Evolutionary conservation across 2,888 invertebrate species (phyloP).

Genomic region (Ashinkailepas kermadecensis): DNA sequence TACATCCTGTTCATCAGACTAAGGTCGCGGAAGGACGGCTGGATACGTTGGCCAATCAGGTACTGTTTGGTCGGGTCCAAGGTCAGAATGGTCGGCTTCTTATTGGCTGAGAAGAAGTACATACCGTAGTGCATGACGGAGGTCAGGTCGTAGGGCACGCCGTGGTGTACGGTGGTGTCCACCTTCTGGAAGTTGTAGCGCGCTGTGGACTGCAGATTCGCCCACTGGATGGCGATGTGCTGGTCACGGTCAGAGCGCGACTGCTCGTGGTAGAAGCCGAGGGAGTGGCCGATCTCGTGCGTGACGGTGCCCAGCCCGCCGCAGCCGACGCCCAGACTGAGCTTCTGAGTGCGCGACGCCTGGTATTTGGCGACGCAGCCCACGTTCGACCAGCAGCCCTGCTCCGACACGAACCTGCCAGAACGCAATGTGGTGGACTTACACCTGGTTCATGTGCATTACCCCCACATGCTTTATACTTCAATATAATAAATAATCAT

Average conservation of each 20-base stretch:
- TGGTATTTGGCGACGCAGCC: neutral
- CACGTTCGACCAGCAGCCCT: constrained; percentile 10
- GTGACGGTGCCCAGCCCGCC: constrained; percentile 3
- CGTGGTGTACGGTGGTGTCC: neutral
- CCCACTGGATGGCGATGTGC: constrained; percentile 4
- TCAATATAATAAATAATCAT: no score
- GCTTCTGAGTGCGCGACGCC: neutral
- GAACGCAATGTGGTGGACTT: no score
- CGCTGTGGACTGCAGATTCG: neutral
- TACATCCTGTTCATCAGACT: constrained; percentile 2
- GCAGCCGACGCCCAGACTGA: neutral
- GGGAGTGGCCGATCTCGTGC: constrained; percentile 19
- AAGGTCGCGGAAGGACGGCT: neutral
- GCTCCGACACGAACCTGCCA: neutral
- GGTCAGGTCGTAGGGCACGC: constrained; percentile 2
- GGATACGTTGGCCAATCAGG: neutral
- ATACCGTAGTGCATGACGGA: constrained; percentile 18
- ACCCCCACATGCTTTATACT: no score
- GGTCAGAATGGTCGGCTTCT: neutral
- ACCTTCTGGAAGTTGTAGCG: neutral
- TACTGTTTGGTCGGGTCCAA: neutral
- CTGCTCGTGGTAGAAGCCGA: constrained; percentile 11
- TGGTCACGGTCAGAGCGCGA: constrained; percentile 15
- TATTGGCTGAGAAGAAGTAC: neutral
- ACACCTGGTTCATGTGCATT: no score